Percentiles rank a stretch among this genome's conserved stretches.
These are phyloP conservation scores for Corvus hawaiiensis DNA, from an alignment of 2,113 vertebrate species.

Conservation along the genomic window DNA sequence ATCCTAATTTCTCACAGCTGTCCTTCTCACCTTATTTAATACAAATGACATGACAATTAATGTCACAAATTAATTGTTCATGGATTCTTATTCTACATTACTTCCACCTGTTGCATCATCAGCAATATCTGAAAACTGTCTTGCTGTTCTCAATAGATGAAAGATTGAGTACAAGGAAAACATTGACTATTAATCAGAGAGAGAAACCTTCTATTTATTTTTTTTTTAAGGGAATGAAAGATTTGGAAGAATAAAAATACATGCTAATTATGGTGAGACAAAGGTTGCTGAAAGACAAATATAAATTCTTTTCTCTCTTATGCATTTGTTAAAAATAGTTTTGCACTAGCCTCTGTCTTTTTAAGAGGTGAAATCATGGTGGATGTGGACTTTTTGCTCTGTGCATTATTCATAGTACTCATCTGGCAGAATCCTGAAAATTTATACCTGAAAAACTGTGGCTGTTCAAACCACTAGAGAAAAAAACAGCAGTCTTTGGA, in stretches of 20 bases:
- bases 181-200: neutral
- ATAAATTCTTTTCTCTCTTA: neutral
- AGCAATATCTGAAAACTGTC: neutral
- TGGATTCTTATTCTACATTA: slow-evolving; percentile 21
- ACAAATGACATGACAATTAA: slow-evolving; percentile 42
- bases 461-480: neutral
- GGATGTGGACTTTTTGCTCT: neutral
- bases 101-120: slow-evolving; percentile 16
- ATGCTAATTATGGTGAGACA: neutral
- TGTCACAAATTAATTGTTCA: slow-evolving; percentile 13
- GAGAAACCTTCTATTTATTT: neutral
- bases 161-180: neutral
- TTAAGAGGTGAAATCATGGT: neutral
- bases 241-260: neutral
- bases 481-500: neutral
- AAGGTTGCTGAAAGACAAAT: neutral
- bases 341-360: neutral
- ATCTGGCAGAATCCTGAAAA: neutral
- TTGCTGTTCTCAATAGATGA: neutral
- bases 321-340: neutral
- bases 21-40: slow-evolving; percentile 13
- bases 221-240: neutral
- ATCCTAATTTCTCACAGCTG: slow-evolving; percentile 15
- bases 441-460: neutral
- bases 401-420: neutral